Conservation (phyloP, 2,797 vertebrate species). For the Siniperca undulata region DNA sequence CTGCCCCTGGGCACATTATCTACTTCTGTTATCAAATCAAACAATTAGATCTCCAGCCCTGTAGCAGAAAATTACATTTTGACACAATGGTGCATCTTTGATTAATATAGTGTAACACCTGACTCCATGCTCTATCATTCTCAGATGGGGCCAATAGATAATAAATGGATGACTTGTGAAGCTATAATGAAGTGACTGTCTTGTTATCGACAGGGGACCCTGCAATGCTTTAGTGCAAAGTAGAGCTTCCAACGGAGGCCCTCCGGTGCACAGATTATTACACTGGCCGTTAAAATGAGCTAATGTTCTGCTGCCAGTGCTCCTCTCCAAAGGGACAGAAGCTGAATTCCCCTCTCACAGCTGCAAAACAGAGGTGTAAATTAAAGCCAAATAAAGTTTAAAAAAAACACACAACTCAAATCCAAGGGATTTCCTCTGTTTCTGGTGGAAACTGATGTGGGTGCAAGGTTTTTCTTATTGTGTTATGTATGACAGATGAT, state of each 20-base stretch:
- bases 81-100: slow-evolving; percentile 69
- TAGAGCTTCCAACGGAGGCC: slow-evolving; percentile 72
- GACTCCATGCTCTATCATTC: slow-evolving; percentile 45
- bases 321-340: slow-evolving; percentile 73
- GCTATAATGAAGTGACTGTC: slow-evolving; percentile 85
- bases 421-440: slow-evolving; percentile 51
- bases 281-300: slow-evolving; percentile 83
- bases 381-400: slow-evolving; percentile 81
- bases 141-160: slow-evolving; percentile 82
- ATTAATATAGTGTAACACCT: slow-evolving; percentile 75
- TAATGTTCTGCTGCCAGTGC: slow-evolving; percentile 76
- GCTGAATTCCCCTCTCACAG: slow-evolving; percentile 77
- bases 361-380: slow-evolving; percentile 87
- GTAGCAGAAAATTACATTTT: slow-evolving; percentile 75
- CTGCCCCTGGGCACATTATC: slow-evolving; percentile 39
- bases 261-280: slow-evolving; percentile 81
- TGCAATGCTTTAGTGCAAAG: slow-evolving; percentile 65
- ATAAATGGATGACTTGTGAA: slow-evolving; percentile 83
- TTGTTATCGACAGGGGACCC: slow-evolving; percentile 82
- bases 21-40: slow-evolving; percentile 73
- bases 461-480: slow-evolving; percentile 32
- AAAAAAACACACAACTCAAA: slow-evolving; percentile 28
- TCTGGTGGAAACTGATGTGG: slow-evolving; percentile 30
- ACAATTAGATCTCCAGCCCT: slow-evolving; percentile 59
- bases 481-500: slow-evolving; percentile 36